Conservation (phyloP, 2,113 vertebrate species). For the Circaetus gallicus region DNA sequence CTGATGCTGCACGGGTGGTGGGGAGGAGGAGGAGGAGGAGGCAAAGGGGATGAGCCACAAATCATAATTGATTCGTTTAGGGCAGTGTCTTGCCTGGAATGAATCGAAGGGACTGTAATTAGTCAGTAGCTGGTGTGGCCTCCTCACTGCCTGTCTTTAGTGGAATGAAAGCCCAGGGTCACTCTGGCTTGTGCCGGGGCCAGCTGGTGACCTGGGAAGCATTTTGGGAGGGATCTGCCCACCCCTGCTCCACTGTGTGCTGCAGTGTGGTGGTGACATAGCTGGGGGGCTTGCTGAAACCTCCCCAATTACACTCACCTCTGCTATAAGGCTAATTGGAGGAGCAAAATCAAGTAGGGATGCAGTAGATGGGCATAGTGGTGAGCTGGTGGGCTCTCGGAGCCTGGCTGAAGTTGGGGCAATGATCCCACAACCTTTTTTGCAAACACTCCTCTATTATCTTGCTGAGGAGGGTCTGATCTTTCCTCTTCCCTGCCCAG, state of each 20-base stretch:
- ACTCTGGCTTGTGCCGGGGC: not conserved
- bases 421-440: not conserved
- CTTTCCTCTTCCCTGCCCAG: not conserved
- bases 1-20: not conserved
- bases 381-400: not conserved
- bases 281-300: not conserved
- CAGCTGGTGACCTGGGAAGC: not conserved
- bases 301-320: fast-evolving
- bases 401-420: not conserved
- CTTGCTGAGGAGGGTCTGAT: not conserved
- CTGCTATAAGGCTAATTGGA: not conserved
- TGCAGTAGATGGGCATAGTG: not conserved
- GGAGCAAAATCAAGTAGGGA: not conserved
- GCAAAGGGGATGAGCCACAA: not conserved
- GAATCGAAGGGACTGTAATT: not conserved
- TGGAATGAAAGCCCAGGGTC: not conserved
- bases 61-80: not conserved
- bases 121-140: not conserved
- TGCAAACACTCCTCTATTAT: not conserved
- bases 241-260: not conserved
- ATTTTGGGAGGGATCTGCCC: not conserved
- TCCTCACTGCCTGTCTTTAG: not conserved
- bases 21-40: not conserved
- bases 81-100: not conserved
- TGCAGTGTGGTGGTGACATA: not conserved